These are phyloP conservation scores for Gastrophysa polygoni DNA, from an alignment of 2,888 invertebrate species.

Conservation along the genomic window DNA sequence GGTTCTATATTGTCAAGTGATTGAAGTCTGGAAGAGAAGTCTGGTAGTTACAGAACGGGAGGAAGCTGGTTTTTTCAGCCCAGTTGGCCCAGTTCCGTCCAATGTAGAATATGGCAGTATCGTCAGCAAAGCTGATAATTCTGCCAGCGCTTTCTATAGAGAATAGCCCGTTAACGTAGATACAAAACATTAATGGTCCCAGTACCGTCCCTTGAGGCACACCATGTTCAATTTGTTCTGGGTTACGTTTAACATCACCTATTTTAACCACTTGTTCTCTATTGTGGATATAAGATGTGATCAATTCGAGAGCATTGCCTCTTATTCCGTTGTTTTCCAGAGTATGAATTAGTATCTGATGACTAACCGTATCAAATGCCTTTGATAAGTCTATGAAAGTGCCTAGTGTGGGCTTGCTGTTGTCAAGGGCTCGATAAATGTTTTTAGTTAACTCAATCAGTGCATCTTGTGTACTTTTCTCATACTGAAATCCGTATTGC, in stretches of 20 bases:
- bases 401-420: not conserved
- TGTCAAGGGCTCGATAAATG: slow-evolving; percentile 2
- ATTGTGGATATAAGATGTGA: not conserved
- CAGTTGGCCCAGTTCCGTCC: not conserved
- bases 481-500: slow-evolving; percentile 10
- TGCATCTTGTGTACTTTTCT: not conserved
- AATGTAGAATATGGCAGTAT: not conserved
- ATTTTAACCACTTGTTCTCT: not conserved
- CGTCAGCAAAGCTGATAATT: not conserved
- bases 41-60: not conserved
- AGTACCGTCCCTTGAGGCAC: no score
- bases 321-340: slow-evolving; percentile 1
- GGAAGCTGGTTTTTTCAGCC: not conserved
- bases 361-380: no score
- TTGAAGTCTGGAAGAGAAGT: not conserved
- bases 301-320: not conserved
- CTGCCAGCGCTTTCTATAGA: not conserved
- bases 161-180: no score
- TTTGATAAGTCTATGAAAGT: no score
- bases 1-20: not conserved
- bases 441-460: not conserved
- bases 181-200: no score
- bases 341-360: not conserved
- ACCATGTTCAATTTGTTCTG: not conserved
- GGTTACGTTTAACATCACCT: not conserved